Conservation (phyloP, 2,113 vertebrate species). For the Shinisaurus crocodilurus region DNA sequence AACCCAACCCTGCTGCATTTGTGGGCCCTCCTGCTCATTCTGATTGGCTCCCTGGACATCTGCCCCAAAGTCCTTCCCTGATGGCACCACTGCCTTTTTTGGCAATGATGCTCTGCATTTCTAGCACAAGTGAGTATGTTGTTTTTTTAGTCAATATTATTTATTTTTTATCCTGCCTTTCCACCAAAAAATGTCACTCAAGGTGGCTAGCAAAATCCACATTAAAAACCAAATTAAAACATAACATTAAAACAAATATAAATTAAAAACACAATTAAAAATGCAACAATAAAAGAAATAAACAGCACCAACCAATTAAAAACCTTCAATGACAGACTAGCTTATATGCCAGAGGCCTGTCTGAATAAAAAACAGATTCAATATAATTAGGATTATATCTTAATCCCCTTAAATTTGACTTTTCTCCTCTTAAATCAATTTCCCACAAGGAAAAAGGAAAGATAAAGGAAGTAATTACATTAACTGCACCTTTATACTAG, state of each 20-base stretch:
- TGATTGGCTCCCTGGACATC: background rate
- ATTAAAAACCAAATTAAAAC: too few species aligned
- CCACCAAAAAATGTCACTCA: too few species aligned
- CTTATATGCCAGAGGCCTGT: too few species aligned
- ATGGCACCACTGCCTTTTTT: background rate
- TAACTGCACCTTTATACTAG: conserved; percentile 11
- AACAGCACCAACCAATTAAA: too few species aligned
- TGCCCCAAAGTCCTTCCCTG: background rate
- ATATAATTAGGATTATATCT: background rate
- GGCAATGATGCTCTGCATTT: background rate
- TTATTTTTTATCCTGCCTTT: too few species aligned
- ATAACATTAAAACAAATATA: too few species aligned
- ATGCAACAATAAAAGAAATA: too few species aligned
- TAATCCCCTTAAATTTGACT: conserved; percentile 41
- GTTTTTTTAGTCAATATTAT: background rate
- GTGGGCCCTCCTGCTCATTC: background rate
- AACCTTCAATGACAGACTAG: too few species aligned
- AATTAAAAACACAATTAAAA: too few species aligned
- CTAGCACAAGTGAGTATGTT: background rate
- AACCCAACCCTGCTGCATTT: background rate
- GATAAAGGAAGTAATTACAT: conserved; percentile 32
- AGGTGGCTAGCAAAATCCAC: too few species aligned
- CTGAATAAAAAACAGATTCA: too few species aligned
- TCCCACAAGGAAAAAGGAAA: conserved; percentile 21
- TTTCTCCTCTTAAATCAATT: conserved; percentile 31